Evolutionary conservation across 2,113 vertebrate species (phyloP).

Genomic region (Stegastes partitus): DNA sequence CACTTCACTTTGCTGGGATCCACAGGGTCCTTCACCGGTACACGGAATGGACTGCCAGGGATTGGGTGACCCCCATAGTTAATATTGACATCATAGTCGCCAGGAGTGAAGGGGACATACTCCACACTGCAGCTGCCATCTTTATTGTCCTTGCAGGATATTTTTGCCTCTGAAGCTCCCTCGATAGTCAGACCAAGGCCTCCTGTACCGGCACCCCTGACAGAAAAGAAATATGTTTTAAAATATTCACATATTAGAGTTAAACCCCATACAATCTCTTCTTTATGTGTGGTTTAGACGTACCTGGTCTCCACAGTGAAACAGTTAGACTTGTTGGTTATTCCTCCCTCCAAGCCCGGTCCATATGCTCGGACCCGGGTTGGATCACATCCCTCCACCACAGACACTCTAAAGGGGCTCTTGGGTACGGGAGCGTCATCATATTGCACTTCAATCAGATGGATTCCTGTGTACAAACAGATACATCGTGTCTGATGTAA

Average conservation of each 20-base stretch:
- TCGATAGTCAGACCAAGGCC: conserved; percentile 95
- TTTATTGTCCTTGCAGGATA: conserved; percentile 98
- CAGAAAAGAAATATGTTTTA: conserved; percentile 21
- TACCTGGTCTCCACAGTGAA: conserved; percentile 93
- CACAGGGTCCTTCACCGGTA: conserved; percentile 91
- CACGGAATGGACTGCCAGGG: conserved; percentile 94
- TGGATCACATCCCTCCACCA: conserved; percentile 94
- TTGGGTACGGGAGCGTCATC: conserved; percentile 90
- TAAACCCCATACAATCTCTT: neutral
- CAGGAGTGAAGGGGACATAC: conserved; percentile 93
- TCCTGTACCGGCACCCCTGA: conserved; percentile 93
- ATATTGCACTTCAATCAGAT: conserved; percentile 92
- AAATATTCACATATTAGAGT: neutral
- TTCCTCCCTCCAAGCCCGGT: conserved; percentile 91
- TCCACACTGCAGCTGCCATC: conserved; percentile 97
- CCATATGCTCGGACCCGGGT: conserved; percentile 91
- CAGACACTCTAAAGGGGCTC: conserved; percentile 93
- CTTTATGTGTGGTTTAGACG: neutral
- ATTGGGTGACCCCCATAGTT: conserved; percentile 94
- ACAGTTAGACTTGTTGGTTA: conserved; percentile 93
- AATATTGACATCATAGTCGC: conserved; percentile 96
- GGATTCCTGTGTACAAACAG: conserved; percentile 85
- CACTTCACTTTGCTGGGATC: conserved; percentile 96
- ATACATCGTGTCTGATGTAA: neutral
- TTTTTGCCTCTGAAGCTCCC: conserved; percentile 96